phyloP scores from a whole-genome alignment of 2,797 vertebrate species.

The Schizothorax lantsangensis region DNA sequence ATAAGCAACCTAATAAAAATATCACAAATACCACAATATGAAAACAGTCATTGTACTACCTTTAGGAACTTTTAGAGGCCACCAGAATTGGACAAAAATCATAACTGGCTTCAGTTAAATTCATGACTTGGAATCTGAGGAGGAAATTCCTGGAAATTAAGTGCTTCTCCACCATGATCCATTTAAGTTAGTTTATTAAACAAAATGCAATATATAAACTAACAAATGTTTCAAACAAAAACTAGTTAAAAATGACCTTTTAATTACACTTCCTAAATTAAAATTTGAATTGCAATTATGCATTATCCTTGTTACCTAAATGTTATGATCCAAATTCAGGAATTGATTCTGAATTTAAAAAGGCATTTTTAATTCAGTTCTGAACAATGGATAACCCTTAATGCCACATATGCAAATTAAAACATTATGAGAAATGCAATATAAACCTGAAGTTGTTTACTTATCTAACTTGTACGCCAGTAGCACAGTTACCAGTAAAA shows the following conservation, averaged over 20 bases:
- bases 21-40: neutral
- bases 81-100: neutral
- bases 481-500: no score
- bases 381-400: no score
- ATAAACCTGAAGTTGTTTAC: no score
- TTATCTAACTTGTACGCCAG: no score
- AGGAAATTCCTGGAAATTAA: neutral
- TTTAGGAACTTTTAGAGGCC: neutral
- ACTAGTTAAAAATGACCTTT: neutral
- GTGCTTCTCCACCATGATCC: neutral
- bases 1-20: neutral
- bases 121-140: neutral
- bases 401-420: no score
- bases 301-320: neutral
- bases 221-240: neutral
- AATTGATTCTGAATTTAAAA: neutral
- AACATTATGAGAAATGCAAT: no score
- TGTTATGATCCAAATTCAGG: neutral
- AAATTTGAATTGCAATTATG: neutral
- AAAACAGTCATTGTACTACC: neutral
- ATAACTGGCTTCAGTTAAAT: neutral
- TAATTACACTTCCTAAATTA: neutral
- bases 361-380: no score
- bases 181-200: neutral
- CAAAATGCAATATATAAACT: neutral